These are phyloP conservation scores for Temnothorax longispinosus DNA, from an alignment of 1,140 invertebrate species.

Conservation along the genomic window DNA sequence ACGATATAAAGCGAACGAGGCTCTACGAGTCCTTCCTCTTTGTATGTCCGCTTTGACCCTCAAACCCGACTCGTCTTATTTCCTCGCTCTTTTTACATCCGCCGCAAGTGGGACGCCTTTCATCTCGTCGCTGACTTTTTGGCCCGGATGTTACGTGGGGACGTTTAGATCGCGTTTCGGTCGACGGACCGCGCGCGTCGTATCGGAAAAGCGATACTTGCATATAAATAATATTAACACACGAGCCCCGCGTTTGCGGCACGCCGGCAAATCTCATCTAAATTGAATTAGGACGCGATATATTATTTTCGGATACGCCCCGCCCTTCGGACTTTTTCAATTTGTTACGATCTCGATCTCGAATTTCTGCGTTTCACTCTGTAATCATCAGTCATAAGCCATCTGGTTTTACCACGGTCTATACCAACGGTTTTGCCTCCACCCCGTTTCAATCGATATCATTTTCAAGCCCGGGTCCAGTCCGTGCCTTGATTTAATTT, in stretches of 20 bases:
- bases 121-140: conserved; percentile 49
- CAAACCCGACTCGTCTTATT: conserved; percentile 30
- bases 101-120: conserved; percentile 64
- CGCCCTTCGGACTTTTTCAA: conserved; percentile 48
- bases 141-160: conserved; percentile 8
- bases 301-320: conserved; percentile 46
- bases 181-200: not conserved
- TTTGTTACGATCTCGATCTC: conserved; percentile 61
- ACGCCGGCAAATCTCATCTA: not conserved
- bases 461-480: conserved; percentile 57
- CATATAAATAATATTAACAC: conserved; percentile 47
- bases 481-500: conserved; percentile 68
- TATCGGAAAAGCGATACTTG: conserved; percentile 26
- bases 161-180: conserved; percentile 20
- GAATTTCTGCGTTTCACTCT: conserved; percentile 65
- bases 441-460: conserved; percentile 61
- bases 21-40: conserved; percentile 70
- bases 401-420: conserved; percentile 55
- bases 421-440: conserved; percentile 27
- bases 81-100: conserved; percentile 46
- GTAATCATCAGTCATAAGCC: conserved; percentile 67
- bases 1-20: conserved; percentile 64
- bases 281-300: conserved; percentile 43
- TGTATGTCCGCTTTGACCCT: conserved; percentile 49
- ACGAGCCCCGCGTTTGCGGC: not conserved